phyloP scores from a whole-genome alignment of 2,113 vertebrate species.

The Dunckerocampus dactyliophorus region DNA sequence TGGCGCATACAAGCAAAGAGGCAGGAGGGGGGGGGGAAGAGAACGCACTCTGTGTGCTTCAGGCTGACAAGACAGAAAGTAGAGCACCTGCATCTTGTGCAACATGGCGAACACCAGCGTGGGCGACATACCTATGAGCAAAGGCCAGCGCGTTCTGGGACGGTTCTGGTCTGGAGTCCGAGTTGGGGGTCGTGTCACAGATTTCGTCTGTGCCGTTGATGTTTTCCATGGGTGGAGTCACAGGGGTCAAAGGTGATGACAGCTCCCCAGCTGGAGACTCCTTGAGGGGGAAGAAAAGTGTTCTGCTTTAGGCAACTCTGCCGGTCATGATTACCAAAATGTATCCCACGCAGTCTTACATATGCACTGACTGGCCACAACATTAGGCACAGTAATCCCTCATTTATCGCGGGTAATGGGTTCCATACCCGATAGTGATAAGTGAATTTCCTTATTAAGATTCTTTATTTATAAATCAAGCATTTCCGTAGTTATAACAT shows the following conservation, averaged over 20 bases:
- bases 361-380: no score
- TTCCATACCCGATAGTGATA: no score
- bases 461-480: no score
- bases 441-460: no score
- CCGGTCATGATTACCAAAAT: neutral
- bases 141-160: slow-evolving; percentile 92
- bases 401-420: no score
- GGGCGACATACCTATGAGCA: slow-evolving; percentile 87
- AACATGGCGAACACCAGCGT: slow-evolving; percentile 7
- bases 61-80: slow-evolving; percentile 4
- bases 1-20: slow-evolving; percentile 7
- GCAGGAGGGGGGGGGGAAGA: neutral
- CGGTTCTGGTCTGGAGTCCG: slow-evolving; percentile 85
- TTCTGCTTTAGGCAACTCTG: neutral
- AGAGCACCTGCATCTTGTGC: slow-evolving; percentile 6
- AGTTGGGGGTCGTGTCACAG: slow-evolving; percentile 85
- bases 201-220: slow-evolving; percentile 93
- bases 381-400: no score
- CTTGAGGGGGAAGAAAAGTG: slow-evolving; percentile 38
- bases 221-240: slow-evolving; percentile 84
- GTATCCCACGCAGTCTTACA: no score
- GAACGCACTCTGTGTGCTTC: neutral
- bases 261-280: slow-evolving; percentile 75
- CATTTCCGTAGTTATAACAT: no score
- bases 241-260: slow-evolving; percentile 88